Conservation (phyloP, 2,888 invertebrate species). For the Andrena marginata region DNA sequence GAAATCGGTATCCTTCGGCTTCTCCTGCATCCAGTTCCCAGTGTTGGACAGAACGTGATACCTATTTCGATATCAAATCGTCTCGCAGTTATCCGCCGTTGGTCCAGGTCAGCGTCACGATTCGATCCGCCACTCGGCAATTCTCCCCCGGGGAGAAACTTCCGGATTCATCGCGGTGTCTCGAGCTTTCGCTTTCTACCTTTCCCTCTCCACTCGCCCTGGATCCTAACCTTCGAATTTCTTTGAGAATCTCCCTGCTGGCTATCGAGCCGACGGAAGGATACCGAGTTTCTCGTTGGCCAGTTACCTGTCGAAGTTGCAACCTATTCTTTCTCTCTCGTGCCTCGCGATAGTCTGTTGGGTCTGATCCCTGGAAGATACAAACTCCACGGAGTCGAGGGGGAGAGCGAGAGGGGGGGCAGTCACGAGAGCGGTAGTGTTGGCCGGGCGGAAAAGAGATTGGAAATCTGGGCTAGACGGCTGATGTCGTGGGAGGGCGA, state of each 20-base stretch:
- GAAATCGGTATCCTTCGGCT: not conserved
- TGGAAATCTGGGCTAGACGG: constrained; percentile 69
- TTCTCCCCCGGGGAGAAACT: constrained; percentile 67
- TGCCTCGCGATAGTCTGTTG: constrained; percentile 14
- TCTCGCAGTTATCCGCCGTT: constrained; percentile 35
- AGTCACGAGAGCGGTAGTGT: constrained; percentile 74
- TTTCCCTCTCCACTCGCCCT: constrained; percentile 3
- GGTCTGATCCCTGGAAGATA: constrained; percentile 53
- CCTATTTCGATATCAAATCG: constrained; percentile 13
- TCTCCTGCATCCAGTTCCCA: not conserved
- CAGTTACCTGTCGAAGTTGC: constrained; percentile 39
- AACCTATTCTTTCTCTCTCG: constrained; percentile 20
- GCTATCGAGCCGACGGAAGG: constrained; percentile 26
- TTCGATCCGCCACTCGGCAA: constrained; percentile 64
- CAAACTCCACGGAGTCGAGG: constrained; percentile 65
- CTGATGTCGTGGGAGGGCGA: constrained; percentile 25
- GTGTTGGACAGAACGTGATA: not conserved
- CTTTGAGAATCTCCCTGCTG: constrained; percentile 28
- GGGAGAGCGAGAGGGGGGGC: constrained; percentile 75
- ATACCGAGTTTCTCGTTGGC: constrained; percentile 51
- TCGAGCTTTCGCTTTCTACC: constrained; percentile 76
- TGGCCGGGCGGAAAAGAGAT: constrained; percentile 53
- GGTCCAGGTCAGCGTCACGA: constrained; percentile 60
- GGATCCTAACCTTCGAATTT: constrained; percentile 20
- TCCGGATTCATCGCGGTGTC: constrained; percentile 55